These are phyloP conservation scores for Plestiodon gilberti DNA, from an alignment of 2,113 vertebrate genomes.

Conservation along the genomic window DNA sequence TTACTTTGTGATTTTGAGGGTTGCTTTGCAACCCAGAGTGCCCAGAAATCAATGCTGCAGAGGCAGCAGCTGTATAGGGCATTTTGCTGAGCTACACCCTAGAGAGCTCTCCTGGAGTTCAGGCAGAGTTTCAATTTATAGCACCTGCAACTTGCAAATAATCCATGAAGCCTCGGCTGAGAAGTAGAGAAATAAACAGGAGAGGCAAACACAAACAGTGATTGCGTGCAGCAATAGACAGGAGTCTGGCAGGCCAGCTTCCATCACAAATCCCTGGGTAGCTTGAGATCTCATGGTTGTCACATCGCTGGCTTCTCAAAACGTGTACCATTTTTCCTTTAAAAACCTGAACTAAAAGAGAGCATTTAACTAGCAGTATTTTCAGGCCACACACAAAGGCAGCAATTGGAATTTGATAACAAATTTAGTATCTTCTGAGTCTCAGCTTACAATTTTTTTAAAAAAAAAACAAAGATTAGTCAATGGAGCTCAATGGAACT, in stretches of 20 bases:
- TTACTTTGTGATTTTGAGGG: not conserved
- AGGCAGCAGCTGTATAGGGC: not conserved
- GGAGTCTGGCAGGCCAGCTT: not conserved
- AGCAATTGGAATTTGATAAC: not conserved
- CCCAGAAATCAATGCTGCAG: not conserved
- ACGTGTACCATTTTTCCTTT: not conserved
- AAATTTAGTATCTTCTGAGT: not conserved
- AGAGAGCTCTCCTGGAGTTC: slow-evolving; percentile 5
- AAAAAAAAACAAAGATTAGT: not conserved
- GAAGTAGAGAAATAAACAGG: not conserved
- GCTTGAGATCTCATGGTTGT: not conserved
- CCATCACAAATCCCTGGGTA: not conserved
- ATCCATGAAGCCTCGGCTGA: not conserved
- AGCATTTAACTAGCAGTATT: not conserved
- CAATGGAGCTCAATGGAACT: too few relatives aligned
- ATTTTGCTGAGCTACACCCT: not conserved
- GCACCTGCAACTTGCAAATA: slow-evolving; percentile 23
- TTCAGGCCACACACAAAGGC: not conserved
- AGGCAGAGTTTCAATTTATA: slow-evolving; percentile 17
- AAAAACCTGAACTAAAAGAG: not conserved
- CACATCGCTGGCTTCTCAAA: not conserved
- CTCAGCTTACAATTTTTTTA: not conserved
- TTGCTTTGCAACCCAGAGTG: slow-evolving; percentile 8
- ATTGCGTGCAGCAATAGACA: not conserved
- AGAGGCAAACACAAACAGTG: not conserved